Percentiles rank a stretch among this genome's conserved stretches.
Conservation (phyloP, 2,797 vertebrate species). For the Cyclopterus lumpus region DNA sequence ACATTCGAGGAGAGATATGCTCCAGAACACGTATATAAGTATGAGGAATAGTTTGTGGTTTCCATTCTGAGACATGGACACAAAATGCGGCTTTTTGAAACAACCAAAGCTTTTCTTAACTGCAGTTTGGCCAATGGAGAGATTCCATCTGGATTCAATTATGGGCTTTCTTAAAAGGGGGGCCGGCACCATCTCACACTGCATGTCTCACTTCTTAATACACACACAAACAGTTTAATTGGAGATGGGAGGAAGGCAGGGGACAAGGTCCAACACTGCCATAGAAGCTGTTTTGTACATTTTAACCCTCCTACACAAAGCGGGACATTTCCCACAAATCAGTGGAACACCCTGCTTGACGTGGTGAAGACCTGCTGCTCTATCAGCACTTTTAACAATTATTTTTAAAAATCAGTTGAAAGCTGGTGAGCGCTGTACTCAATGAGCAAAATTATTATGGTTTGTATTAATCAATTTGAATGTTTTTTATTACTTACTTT, state of each 20-base stretch:
- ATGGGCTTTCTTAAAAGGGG: conserved; percentile 64
- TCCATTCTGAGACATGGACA: conserved; percentile 51
- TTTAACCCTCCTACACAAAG: neutral
- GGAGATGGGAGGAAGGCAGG: neutral
- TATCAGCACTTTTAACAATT: too few relatives aligned
- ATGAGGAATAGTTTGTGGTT: conserved; percentile 35
- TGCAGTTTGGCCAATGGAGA: conserved; percentile 58
- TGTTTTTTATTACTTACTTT: too few relatives aligned
- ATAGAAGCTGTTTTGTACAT: conserved; percentile 30
- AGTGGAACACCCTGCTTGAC: too few relatives aligned
- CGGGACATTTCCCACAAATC: too few relatives aligned
- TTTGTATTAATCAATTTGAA: too few relatives aligned
- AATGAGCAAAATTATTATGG: too few relatives aligned
- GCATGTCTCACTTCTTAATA: conserved; percentile 23
- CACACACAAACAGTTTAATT: conserved; percentile 25
- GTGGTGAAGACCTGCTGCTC: too few relatives aligned
- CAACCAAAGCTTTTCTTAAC: conserved; percentile 68
- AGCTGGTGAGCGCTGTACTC: too few relatives aligned
- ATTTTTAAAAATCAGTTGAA: too few relatives aligned
- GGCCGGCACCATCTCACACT: conserved; percentile 40
- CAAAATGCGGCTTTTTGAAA: conserved; percentile 58
- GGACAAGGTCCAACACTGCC: conserved; percentile 10
- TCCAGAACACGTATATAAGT: too few relatives aligned
- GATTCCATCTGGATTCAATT: conserved; percentile 77
- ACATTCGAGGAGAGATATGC: too few relatives aligned